Evolutionary conservation across 1,140 invertebrate genomes (phyloP), one percentile per base, ranked within the genome.

Genomic region (Delia radicum): DNA sequence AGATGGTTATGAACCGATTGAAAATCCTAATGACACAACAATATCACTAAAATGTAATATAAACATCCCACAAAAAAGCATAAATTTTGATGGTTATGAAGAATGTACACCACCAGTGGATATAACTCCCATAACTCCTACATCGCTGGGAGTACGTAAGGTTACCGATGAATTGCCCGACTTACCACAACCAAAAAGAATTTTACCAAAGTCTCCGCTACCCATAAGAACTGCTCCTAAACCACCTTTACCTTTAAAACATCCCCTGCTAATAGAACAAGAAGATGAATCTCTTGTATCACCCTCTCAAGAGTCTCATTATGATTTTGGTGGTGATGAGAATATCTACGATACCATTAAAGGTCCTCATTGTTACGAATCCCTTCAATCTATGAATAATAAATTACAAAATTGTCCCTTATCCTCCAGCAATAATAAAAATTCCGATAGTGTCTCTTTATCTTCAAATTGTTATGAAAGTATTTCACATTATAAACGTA

Each of bases 321-420:
- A 77, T 29, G n/a, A n/a, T n/a, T 79, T 74, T 69, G 73, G 75
- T 18, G 77, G 42, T 2, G 80, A 85, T 29, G 89, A 90, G 78
- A 90, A 90, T 77, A 90, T 90, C 75, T 90, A 90, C 73, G 89
- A 90, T 74, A 89, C 89, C 7, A 90, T 90, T 37, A 90, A 90
- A 75, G 79, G 80, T 2, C 72, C 74, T 0, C 67, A 79, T 15
- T 85, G 83, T 78, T 85, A 85, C 62, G 83, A 85, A 37, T 82
- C 81, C 18, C 62, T 85, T 74, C 78, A 81, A 24, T 24, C 31
- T 7, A 21, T n/a, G 10, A 46, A 6, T 61, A 48, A 21, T n/a
- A 73, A 63, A 18, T 48, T 21, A 13, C 75, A 73, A 33, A 67
- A 69, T 28, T 31, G 21, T 63, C 69, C 26, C 15, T 13, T 24